Conservation (phyloP, 2,797 vertebrate species). For the Pantherophis alleghaniensis region DNA sequence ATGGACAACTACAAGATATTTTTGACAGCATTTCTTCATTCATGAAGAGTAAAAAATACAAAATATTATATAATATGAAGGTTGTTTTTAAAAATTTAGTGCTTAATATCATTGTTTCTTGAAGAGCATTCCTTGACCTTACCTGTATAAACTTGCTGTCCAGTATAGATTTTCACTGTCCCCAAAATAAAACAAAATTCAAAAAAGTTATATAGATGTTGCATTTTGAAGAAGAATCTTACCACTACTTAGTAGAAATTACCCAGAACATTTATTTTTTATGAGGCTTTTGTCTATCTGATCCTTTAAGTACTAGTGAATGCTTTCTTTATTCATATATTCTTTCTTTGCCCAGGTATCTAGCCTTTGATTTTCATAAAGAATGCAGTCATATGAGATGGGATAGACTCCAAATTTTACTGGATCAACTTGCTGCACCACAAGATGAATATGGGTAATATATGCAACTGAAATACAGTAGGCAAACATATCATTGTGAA, state of each 20-base stretch:
- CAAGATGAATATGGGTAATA: conserved; percentile 90
- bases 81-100: neutral
- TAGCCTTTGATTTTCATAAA: conserved; percentile 96
- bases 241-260: neutral
- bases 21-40: neutral
- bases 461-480: neutral
- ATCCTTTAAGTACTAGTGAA: neutral
- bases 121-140: neutral
- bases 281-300: neutral
- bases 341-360: conserved; percentile 74
- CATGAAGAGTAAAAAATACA: neutral
- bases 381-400: conserved; percentile 95
- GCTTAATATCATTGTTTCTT: neutral
- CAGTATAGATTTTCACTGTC: neutral
- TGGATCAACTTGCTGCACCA: conserved; percentile 85
- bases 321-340: conserved; percentile 17
- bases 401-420: conserved; percentile 89
- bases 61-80: neutral
- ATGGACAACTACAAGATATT: neutral
- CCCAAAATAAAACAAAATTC: neutral
- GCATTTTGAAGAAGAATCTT: neutral
- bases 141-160: neutral
- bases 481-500: conserved; percentile 1
- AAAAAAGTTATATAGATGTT: neutral
- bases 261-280: neutral